These are phyloP conservation scores for Hemibagrus guttatus DNA, from an alignment of 2,797 vertebrate genomes.

Conservation along the genomic window DNA sequence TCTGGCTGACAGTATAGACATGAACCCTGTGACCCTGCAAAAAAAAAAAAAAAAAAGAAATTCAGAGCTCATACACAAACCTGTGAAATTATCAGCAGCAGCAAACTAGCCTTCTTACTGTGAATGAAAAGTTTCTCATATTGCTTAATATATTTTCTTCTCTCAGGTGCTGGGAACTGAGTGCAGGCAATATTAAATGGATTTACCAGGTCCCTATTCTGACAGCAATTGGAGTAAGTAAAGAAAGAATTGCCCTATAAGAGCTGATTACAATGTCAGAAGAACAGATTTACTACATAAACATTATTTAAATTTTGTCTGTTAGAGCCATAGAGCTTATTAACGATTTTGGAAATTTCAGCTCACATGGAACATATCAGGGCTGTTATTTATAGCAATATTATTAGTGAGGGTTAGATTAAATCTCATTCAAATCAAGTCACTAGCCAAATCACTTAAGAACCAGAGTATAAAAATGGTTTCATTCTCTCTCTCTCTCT, in stretches of 20 bases:
- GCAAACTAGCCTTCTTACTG: background rate
- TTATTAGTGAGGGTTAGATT: background rate
- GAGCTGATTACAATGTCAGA: background rate
- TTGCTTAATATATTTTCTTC: conserved; percentile 1
- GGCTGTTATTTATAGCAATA: background rate
- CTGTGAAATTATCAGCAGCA: background rate
- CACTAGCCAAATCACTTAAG: background rate
- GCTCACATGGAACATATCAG: background rate
- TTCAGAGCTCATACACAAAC: background rate
- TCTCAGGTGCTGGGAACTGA: conserved; percentile 92
- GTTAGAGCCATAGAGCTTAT: background rate
- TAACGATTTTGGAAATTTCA: background rate
- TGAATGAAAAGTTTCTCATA: background rate
- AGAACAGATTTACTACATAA: background rate
- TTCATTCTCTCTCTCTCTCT: background rate
- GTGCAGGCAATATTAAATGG: conserved; percentile 85
- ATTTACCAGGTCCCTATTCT: conserved; percentile 89
- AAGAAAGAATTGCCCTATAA: background rate
- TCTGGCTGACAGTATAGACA: background rate
- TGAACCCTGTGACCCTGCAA: background rate
- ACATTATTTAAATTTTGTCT: background rate
- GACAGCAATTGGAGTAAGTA: conserved; percentile 84
- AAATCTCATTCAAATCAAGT: background rate
- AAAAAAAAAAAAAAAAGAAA: background rate
- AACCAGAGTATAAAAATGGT: background rate